Percentiles rank a stretch among this genome's conserved stretches.
Conservation (phyloP, 2,888 invertebrate species). For the Drosophila leonis region DNA sequence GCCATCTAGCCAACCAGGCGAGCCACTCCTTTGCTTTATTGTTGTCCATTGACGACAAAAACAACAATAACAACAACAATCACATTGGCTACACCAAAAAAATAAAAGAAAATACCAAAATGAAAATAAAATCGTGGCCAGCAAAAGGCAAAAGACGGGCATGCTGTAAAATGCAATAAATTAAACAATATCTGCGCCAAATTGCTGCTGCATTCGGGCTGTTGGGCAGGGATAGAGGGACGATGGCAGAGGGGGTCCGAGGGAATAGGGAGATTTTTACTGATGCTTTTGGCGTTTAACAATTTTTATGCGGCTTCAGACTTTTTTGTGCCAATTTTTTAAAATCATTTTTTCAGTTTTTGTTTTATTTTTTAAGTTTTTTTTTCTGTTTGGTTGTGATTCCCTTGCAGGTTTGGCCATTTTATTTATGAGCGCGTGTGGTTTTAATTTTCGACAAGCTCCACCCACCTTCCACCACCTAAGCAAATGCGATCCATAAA, state of each 20-base stretch:
- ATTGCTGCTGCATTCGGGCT: conserved; percentile 75
- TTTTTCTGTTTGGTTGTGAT: conserved; percentile 29
- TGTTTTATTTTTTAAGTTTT: conserved; percentile 15
- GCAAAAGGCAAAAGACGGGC: conserved; percentile 61
- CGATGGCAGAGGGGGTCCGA: too few species aligned
- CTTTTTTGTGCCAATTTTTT: conserved; percentile 53
- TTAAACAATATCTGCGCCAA: conserved; percentile 81
- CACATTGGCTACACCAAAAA: conserved; percentile 12
- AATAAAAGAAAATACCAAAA: conserved; percentile 3
- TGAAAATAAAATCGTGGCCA: conserved; percentile 24
- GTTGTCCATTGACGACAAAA: conserved; percentile 71
- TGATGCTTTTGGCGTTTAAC: conserved; percentile 77
- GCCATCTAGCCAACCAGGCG: conserved; percentile 61
- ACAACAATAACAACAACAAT: conserved; percentile 39
- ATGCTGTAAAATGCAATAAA: conserved; percentile 81
- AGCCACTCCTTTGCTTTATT: conserved; percentile 76
- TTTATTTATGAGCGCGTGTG: conserved; percentile 63
- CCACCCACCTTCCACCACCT: neutral
- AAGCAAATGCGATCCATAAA: conserved; percentile 42
- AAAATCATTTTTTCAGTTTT: conserved; percentile 38
- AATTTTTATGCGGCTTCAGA: conserved; percentile 72
- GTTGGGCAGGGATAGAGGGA: conserved; percentile 26
- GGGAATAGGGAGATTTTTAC: conserved; percentile 51
- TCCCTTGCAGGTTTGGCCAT: conserved; percentile 46
- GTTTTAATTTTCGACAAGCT: conserved; percentile 54